Evolutionary conservation across 2,888 invertebrate species (phyloP), one percentile per base, ranked within the genome.

Genomic region (Chymomyza amoena): DNA sequence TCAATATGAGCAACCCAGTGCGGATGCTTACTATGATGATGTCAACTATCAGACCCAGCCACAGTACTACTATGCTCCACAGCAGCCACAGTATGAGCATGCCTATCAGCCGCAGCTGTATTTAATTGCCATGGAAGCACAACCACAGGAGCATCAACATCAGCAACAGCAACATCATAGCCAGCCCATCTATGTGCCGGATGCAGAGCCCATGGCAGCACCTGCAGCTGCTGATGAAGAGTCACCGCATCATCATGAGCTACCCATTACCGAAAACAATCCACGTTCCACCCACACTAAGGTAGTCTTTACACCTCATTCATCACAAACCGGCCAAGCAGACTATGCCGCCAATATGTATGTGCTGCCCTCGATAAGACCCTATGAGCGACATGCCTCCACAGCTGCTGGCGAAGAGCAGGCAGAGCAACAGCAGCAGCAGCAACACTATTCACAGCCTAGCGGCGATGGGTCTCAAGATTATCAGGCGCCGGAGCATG

Each of bases 231-330:
- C 52, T 0, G 73, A 62, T 9, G 51, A 60, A 3, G 64, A 63
- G 6, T 65, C 65, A 10, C 66, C 66, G 4, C 72, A 61, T 9
- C 18, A 69, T 3, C 79, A 79, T 28, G 71, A 78, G 4, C 68
- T 87, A 15, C 85, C 87, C 45, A 83, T 89, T 2, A 87, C 83
- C 3, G 92, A 92, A 75, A 92, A 92, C 71, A 91, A 88, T 83
- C 92, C 92, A 0, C 86, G 91, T 3, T 66, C 81, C 62, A 90
- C 91, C 0, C 92, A 92, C 73, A 92, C 92, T 5, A 91, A 90
- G 68, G 91, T 92, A 10, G 77, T 90, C 61, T 92, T 91, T 71
- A 90, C 89, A 50, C 73, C 77, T 9, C 80, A 79, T 51, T 57
- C 57, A 20, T 10, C 76, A 0, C 78, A 68, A 25, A 66, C 66